These are phyloP conservation scores for Pseudococcus viburni DNA, from an alignment of 2,888 invertebrate genomes.

Conservation along the genomic window DNA sequence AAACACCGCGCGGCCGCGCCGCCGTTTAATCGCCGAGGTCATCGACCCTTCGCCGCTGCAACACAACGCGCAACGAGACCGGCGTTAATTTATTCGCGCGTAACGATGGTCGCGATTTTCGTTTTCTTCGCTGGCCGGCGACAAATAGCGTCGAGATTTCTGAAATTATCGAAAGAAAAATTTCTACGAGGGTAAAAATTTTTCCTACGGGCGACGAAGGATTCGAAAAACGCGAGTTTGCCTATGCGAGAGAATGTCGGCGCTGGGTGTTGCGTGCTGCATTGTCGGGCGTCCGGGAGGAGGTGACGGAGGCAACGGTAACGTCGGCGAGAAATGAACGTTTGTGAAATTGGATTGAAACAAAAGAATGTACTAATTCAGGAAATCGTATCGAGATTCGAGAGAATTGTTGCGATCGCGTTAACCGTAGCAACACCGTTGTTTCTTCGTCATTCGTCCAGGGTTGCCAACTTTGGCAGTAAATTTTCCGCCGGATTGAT, in stretches of 20 bases:
- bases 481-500: not conserved
- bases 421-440: not conserved
- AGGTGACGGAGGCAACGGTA: not conserved
- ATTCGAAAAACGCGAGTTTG: not conserved
- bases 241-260: not conserved
- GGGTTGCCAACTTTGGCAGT: slow-evolving; percentile 6
- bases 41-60: slow-evolving; percentile 1
- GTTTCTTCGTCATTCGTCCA: not conserved
- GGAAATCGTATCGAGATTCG: slow-evolving; percentile 27
- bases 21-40: slow-evolving; percentile 32
- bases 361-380: slow-evolving; percentile 27
- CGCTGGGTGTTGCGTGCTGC: not conserved
- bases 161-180: not conserved
- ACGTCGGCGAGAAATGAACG: not conserved
- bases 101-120: slow-evolving; percentile 22
- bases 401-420: not conserved
- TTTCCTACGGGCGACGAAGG: not conserved
- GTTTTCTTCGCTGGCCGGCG: not conserved
- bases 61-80: not conserved
- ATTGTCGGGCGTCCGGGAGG: too few relatives aligned
- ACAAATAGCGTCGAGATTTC: not conserved
- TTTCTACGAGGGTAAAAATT: not conserved
- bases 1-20: not conserved
- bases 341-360: not conserved
- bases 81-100: slow-evolving; percentile 31